Evolutionary conservation across 35 echinoderm and acorn worm species (phyloP).

Genomic region (Diadema setosum): DNA sequence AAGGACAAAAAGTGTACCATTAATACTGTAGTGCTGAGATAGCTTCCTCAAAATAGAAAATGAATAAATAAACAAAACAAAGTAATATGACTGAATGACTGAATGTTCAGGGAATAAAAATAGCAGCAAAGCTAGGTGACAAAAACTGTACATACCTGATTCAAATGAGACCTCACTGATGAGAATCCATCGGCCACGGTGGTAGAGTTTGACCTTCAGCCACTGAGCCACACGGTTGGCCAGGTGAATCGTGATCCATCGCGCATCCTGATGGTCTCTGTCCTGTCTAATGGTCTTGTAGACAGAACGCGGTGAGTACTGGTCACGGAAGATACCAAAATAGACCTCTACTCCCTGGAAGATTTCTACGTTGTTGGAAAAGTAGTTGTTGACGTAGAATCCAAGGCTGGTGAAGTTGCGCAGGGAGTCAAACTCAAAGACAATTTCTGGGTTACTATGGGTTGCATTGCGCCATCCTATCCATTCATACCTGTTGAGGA

Average conservation of each 20-base stretch:
- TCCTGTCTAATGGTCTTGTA: conserved; percentile 25
- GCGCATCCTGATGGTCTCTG: conserved; percentile 53
- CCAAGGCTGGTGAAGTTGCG: conserved; percentile 78
- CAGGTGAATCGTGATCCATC: conserved; percentile 79
- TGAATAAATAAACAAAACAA: too few species aligned
- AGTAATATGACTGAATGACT: too few species aligned
- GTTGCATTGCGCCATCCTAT: conserved; percentile 78
- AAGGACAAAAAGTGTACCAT: too few species aligned
- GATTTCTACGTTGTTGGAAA: conserved; percentile 60
- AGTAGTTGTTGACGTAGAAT: conserved; percentile 84
- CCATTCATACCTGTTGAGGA: conserved; percentile 85
- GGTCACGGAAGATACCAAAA: conserved; percentile 61
- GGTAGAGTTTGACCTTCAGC: conserved; percentile 56
- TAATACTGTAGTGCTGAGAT: too few species aligned
- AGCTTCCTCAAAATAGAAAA: too few species aligned
- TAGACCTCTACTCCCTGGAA: conserved; percentile 35
- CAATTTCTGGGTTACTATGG: conserved; percentile 49
- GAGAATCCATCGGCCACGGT: conserved; percentile 75
- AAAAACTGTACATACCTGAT: conserved; percentile 61
- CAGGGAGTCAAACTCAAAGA: conserved; percentile 76
- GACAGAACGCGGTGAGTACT: conserved; percentile 39
- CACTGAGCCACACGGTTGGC: conserved; percentile 69
- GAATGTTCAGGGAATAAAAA: too few species aligned
- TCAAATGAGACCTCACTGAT: conserved; percentile 82
- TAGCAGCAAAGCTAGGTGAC: too few species aligned